A percentile compares a stretch with the other conserved stretches of the same genome.
phyloP scores from a whole-genome alignment of 2,797 vertebrate species.

The Anniella stebbinsi region DNA sequence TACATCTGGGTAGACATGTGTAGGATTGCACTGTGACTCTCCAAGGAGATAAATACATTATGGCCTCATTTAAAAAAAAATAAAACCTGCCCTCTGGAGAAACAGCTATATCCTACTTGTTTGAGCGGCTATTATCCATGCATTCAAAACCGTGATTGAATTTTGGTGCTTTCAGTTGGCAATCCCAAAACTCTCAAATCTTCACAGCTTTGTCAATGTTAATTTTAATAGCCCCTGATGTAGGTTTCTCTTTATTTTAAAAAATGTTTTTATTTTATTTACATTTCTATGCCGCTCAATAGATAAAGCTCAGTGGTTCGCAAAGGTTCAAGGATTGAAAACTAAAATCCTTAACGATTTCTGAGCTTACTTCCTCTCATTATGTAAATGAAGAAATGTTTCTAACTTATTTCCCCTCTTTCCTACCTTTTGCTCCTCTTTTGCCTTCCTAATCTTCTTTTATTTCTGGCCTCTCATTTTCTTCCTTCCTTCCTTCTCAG shows the following conservation, averaged over 20 bases:
- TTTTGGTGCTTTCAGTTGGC: background rate
- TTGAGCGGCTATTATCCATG: background rate
- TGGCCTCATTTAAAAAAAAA: background rate
- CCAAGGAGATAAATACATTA: background rate
- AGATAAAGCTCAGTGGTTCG: background rate
- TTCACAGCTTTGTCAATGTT: fast-evolving
- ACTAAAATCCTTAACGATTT: background rate
- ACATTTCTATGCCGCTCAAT: too few species aligned
- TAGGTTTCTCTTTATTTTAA: background rate
- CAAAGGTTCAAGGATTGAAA: background rate
- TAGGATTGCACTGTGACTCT: background rate
- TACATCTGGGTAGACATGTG: background rate
- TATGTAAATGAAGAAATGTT: background rate
- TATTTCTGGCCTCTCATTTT: background rate
- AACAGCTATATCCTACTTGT: background rate
- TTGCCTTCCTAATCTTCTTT: background rate
- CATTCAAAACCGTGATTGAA: background rate
- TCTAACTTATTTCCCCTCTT: background rate
- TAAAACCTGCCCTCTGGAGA: background rate
- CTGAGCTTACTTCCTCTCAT: background rate
- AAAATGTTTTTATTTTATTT: background rate
- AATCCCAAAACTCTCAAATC: background rate
- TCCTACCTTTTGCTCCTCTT: fast-evolving
- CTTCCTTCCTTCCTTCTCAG: slow-evolving; percentile 35
- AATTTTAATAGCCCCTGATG: background rate